Percentiles rank a stretch among this genome's conserved stretches.
phyloP scores from a whole-genome alignment of 2,888 invertebrate species.

The Ectropis crepuscularia region DNA sequence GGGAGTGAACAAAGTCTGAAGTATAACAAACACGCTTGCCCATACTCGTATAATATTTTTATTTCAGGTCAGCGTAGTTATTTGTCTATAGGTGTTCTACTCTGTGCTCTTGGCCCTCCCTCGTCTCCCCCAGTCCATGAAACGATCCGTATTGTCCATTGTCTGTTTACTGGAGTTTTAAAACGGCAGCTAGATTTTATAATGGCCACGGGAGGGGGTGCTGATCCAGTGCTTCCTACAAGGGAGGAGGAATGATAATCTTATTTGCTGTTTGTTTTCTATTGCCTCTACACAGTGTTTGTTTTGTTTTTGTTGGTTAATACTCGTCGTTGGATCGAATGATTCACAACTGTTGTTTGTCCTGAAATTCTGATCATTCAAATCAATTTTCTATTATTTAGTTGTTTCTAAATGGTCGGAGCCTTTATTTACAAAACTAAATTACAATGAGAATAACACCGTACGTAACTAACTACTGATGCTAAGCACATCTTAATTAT shows the following conservation, averaged over 20 bases:
- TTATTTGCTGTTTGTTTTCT: constrained; percentile 36
- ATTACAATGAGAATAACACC: too few species aligned
- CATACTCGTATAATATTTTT: too few species aligned
- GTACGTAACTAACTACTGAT: too few species aligned
- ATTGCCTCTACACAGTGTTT: constrained; percentile 31
- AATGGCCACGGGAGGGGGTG: constrained; percentile 13
- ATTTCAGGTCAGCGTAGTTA: neutral
- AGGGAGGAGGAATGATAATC: constrained; percentile 31
- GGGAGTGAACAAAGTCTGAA: neutral
- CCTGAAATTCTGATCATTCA: too few species aligned
- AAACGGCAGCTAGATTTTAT: constrained; percentile 33
- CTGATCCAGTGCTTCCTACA: neutral
- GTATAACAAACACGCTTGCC: too few species aligned
- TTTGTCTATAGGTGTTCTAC: neutral
- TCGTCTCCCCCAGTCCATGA: constrained; percentile 10
- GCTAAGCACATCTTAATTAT: too few species aligned
- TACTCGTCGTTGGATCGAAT: constrained; percentile 29
- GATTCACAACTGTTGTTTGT: neutral
- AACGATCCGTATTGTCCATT: constrained; percentile 30
- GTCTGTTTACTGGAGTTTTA: constrained; percentile 32
- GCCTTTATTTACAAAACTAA: too few species aligned
- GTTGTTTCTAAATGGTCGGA: too few species aligned
- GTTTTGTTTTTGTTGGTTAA: constrained; percentile 29
- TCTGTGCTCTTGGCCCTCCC: neutral
- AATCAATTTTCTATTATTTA: too few species aligned